Evolutionary conservation across 1,140 invertebrate species (phyloP).

Genomic region (Hyposmocoma kahamanoa): DNA sequence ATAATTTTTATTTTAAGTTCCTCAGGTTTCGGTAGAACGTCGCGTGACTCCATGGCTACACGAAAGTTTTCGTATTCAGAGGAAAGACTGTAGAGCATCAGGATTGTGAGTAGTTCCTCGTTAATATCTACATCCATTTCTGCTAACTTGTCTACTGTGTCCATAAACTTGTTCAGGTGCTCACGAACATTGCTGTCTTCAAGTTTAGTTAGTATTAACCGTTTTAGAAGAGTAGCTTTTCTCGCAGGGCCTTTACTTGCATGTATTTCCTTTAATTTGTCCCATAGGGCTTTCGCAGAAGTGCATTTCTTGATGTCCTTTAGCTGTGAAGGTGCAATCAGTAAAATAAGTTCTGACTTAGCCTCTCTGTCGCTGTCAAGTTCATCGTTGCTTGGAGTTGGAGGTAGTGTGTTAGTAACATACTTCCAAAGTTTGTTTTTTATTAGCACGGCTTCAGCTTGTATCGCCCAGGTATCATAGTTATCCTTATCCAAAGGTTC

Average conservation of each 20-base stretch:
- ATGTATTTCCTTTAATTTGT: slow-evolving; percentile 11
- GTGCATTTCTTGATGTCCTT: slow-evolving; percentile 15
- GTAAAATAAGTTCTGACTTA: slow-evolving; percentile 2
- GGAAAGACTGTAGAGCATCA: slow-evolving; percentile 31
- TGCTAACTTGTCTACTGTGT: slow-evolving; percentile 5
- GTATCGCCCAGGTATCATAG: neutral
- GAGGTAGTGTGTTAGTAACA: neutral
- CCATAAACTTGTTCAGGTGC: slow-evolving; percentile 15
- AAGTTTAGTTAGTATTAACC: slow-evolving; percentile 20
- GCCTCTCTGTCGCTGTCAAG: neutral
- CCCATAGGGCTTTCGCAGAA: slow-evolving; percentile 13
- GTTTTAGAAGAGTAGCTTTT: slow-evolving; percentile 16
- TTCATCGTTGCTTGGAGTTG: neutral
- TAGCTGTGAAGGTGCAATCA: slow-evolving; percentile 9
- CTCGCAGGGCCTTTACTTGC: slow-evolving; percentile 10
- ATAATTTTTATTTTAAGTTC: slow-evolving; percentile 30
- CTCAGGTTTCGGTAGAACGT: slow-evolving; percentile 28
- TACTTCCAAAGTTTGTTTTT: slow-evolving; percentile 1
- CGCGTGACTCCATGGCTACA: slow-evolving; percentile 31
- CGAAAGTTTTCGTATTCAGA: slow-evolving; percentile 28
- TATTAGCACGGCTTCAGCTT: neutral
- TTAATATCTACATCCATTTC: slow-evolving; percentile 28
- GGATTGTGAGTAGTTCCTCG: slow-evolving; percentile 20
- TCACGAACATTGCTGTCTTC: slow-evolving; percentile 18
- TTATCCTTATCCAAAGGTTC: neutral